Base-by-base conservation (phyloP, 2,113 vertebrate genomes). In the Trichomycterus rosablanca region DNA sequence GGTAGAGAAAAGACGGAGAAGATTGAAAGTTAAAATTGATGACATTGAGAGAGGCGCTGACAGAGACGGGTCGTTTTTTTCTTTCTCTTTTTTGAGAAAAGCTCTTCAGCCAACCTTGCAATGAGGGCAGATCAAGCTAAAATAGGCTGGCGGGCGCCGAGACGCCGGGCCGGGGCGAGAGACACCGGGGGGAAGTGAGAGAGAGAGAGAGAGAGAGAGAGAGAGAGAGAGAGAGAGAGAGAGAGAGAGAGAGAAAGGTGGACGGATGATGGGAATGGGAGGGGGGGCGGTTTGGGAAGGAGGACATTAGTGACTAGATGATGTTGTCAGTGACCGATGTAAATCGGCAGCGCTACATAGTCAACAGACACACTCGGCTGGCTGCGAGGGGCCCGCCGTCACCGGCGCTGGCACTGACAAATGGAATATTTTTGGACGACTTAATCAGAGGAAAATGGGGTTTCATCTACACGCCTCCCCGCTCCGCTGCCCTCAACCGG, bases 371-470 rank as follows among this genome's bases (percentile, higher is more conserved):
- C 84, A 89, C 85, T 83, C 53, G 88, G 83, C 85, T 90, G 88
- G 87, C 78, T 72, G 77, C 88, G 75, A 86, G 80, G 82, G 67
- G 76, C 86, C 84, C 75, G 87, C 82, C 79, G 78, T 84, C 81
- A 65, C 80, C 78, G 79, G 86, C 82, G 81, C 73, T 92, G 92
- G 91, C 92, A 93, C 90, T 93, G 93, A 95, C 83, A 91, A 86
- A 95, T 95, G 90, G 84, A 93, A 92, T 92, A 91, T 93, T 92
- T 92, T 92, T 83, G 86, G 82, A 87, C 87, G 88, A 93, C 88
- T 92, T 93, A 93, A 93, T 92, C 91, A 92, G 91, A 91, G 90
- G 90, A 91, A 72, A 93, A 95, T 91, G 87, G 89, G 89, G 88
- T 91, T 91, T 89, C 90, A 92, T 91, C 90, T 89, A 90, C 86